A percentile compares a stretch with the other conserved stretches of the same genome.
These are phyloP conservation scores for Euthynnus affinis DNA, from an alignment of 2,797 vertebrate species.

Conservation along the genomic window DNA sequence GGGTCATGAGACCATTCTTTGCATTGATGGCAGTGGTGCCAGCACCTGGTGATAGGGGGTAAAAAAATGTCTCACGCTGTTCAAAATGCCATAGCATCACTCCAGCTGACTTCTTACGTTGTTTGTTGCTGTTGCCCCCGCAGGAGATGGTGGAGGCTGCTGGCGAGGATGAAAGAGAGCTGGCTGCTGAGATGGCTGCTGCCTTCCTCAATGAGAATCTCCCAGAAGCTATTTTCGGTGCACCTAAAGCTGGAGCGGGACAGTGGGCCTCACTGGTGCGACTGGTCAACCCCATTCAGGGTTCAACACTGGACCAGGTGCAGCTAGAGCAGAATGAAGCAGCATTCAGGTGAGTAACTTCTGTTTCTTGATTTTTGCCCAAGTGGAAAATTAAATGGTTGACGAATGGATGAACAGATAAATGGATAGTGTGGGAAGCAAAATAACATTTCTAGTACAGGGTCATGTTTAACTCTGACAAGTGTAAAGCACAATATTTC, in stretches of 20 bases:
- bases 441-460: no score
- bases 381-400: neutral
- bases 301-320: conserved; percentile 93
- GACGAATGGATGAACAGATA: neutral
- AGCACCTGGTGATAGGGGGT: neutral
- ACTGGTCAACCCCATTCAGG: conserved; percentile 97
- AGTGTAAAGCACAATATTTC: neutral
- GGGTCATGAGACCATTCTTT: neutral
- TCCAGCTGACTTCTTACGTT: conserved; percentile 5
- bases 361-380: neutral
- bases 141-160: conserved; percentile 99
- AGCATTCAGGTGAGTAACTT: conserved; percentile 93
- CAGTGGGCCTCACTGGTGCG: conserved; percentile 98
- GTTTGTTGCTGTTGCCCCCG: neutral
- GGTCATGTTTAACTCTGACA: neutral
- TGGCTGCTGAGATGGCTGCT: conserved; percentile 98
- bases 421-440: neutral
- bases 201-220: conserved; percentile 98
- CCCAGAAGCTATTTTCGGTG: conserved; percentile 97
- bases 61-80: no score
- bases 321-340: conserved; percentile 99
- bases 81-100: neutral
- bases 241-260: conserved; percentile 96
- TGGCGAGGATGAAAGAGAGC: conserved; percentile 95
- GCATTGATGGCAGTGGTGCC: neutral